A percentile compares a stretch with the other conserved stretches of the same genome.
phyloP scores from a whole-genome alignment of 2,113 vertebrate species.

The Helogale parvula region DNA sequence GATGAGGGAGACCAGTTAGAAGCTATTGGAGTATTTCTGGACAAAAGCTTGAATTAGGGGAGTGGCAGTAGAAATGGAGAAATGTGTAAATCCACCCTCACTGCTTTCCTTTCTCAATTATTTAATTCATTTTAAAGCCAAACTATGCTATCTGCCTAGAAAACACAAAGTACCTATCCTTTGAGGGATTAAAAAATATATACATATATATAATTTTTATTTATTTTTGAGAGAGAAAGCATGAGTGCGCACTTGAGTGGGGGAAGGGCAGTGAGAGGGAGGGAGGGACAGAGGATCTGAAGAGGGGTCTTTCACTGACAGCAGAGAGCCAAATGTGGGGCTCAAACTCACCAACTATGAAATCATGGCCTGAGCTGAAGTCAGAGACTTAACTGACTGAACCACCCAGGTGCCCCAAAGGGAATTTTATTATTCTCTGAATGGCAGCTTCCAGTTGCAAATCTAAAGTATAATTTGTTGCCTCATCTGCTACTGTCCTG shows the following conservation, averaged over 20 bases:
- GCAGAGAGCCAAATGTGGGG: no score
- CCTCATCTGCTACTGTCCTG: background rate
- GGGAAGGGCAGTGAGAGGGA: no score
- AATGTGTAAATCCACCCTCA: background rate
- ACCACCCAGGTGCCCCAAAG: no score
- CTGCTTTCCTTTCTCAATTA: background rate
- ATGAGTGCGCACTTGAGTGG: no score
- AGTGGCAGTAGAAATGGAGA: background rate
- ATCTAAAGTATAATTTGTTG: background rate
- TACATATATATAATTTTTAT: no score
- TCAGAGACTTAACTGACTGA: no score
- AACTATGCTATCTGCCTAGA: background rate
- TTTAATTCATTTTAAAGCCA: conserved; percentile 9
- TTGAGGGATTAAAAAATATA: background rate
- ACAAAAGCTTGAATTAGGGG: background rate
- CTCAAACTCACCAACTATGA: no score
- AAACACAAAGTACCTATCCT: background rate
- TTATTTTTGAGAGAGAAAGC: no score
- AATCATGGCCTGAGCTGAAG: no score
- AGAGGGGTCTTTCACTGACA: no score
- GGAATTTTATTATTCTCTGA: background rate
- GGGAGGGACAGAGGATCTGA: no score
- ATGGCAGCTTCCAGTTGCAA: background rate
- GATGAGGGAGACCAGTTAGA: background rate
- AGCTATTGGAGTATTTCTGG: background rate